Percentiles rank a stretch among this genome's conserved stretches.
These are phyloP conservation scores for Rugalucina vietnamica DNA, from an alignment of 2,888 invertebrate species.

Conservation along the genomic window DNA sequence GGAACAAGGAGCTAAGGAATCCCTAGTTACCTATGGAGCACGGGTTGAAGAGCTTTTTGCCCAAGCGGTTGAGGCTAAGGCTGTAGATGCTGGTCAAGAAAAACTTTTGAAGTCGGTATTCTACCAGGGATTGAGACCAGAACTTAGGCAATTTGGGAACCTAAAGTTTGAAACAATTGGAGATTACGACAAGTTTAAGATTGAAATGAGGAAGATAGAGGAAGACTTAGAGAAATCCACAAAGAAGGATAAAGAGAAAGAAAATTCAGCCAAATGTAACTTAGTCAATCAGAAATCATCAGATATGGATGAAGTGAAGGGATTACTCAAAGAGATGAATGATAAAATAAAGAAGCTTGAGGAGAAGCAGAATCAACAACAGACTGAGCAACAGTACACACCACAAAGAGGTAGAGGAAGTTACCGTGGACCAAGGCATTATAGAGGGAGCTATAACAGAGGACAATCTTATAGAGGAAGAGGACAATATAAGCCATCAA, in stretches of 20 bases:
- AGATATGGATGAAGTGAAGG: not conserved
- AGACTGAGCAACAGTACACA: not conserved
- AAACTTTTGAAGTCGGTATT: not conserved
- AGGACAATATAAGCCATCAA: not conserved
- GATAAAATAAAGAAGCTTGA: not conserved
- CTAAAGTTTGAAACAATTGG: not conserved
- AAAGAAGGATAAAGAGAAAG: not conserved
- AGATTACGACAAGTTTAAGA: not conserved
- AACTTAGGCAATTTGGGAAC: not conserved
- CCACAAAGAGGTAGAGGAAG: not conserved
- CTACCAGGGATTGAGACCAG: not conserved
- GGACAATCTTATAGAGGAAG: not conserved
- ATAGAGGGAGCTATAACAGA: not conserved
- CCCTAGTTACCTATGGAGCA: not conserved
- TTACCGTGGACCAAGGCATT: not conserved
- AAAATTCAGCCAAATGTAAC: not conserved
- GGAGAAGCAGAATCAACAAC: not conserved
- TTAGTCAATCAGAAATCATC: not conserved
- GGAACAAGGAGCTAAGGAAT: not conserved
- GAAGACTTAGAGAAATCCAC: not conserved
- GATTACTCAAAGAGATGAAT: not conserved
- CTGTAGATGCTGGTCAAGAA: not conserved
- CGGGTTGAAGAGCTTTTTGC: constrained; percentile 2
- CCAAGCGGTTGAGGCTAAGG: constrained; percentile 15
- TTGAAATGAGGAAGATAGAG: not conserved